Base-by-base conservation (phyloP, 2,888 invertebrate species). In the Oxyteleia sp. region DNA sequence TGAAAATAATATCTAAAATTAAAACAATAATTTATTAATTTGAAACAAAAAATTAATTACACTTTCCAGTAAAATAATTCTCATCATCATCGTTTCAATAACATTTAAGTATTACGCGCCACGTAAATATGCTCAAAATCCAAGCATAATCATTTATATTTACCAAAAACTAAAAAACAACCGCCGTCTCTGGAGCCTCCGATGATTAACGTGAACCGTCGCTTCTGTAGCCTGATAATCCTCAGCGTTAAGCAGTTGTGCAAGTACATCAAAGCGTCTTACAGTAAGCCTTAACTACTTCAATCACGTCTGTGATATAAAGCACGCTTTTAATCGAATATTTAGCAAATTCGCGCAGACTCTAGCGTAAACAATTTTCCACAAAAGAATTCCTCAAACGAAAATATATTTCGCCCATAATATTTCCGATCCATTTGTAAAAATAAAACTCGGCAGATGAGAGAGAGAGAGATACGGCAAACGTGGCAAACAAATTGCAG, bases 241-340 rank as follows among this genome's bases (percentile, higher is more conserved):
- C 55, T 10, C 11, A 49, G 35, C 68, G 38, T 68, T 63, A 78
- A 61, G 53, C 61, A 69, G 78, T 47, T 53, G 26, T 35, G 69
- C 49, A 69, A 69, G 51, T 69, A 78, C 59, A 63, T 78, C 69
- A 78, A 69, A 78, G 78, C 78, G 61, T 61, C 63, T 78, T 59
- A 69, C 41, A 71, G 69, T 71, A 71, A 66, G 63, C 69, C 63
- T 69, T 78, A 78, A 71, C 53, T 78, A 69, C 78, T 69, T 69
- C 51, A 78, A 78, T 78, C 69, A 63, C 63, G 55, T 26, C 69
- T 38, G n/a, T 20, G 53, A 47, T 41, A 55, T 63, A 41, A 63
- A 71, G 35, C 59, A 2, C 5, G 15, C 23, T 51, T 18, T 68
- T 59, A 68, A 68, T 76, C 61, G 61, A 68, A 61, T 53, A 68